Base-by-base conservation (phyloP, 2,888 invertebrate species). In the Amblyjoppa fuscipennis region DNA sequence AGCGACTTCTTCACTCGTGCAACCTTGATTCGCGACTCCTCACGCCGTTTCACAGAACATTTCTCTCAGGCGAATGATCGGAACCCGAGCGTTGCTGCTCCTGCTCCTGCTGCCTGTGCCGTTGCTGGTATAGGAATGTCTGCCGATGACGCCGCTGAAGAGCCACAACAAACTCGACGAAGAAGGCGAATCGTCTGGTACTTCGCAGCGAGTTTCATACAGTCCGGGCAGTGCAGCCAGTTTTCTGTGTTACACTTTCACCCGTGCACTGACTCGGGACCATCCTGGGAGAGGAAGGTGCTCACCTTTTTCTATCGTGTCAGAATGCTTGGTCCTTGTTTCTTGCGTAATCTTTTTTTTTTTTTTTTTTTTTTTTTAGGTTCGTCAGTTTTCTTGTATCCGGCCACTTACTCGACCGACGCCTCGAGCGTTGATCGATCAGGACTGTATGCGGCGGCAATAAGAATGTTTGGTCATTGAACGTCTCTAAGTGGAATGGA, bases 241-340 rank as follows among this genome's bases (percentile, higher is more conserved):
- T 66, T 61, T 61, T 64, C 28, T 73, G 71, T 81, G 71, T 51
- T 77, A 77, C 69, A 84, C 84, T 84, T 84, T 84, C 84, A 84
- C 84, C 73, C 73, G 31, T 25, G 5, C 59, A n/a, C 66, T 49
- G 49, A 81, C 56, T 76, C 80, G 11, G 31, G 31, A 28, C 45
- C 34, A 73, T 81, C 51, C 73, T 38, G 31, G 64, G 53, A 76
- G 56, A 68, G 25, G 38, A 64, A 59, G 31, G 11, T 20, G n/a
- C 53, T 71, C 45, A 64, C 34, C 64, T 64, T 34, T 34, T 34
- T n/a, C 0, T 13, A 64, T 34, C 16, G 2, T 64, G 34, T 5
- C 4, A 16, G 16, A 64, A 64, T 16, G 3, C 16, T 16, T 49
- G 3, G 45, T 16, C 16, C 31, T 59, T 25, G 25, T 25, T 59